Evolutionary conservation across 2,888 invertebrate genomes (phyloP).

Genomic region (Tenthredo livida): DNA sequence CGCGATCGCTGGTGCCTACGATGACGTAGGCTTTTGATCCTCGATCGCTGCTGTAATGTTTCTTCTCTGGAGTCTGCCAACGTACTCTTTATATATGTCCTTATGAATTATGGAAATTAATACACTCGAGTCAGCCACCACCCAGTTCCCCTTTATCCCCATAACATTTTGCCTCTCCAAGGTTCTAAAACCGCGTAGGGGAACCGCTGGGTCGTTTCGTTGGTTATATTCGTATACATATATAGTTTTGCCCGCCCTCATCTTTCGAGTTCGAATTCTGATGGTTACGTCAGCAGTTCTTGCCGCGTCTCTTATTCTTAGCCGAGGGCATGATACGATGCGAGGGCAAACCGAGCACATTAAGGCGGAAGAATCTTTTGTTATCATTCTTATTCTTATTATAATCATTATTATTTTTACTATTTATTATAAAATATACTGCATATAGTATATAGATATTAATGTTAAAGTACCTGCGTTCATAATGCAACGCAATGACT

Average conservation of each 20-base stretch:
- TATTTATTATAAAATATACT: not conserved
- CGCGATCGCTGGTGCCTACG: not conserved
- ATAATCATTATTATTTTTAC: conserved; percentile 8
- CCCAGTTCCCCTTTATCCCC: conserved; percentile 41
- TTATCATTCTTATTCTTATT: not conserved
- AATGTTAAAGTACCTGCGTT: not conserved
- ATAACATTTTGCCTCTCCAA: conserved; percentile 23
- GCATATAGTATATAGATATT: no score
- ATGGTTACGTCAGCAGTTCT: conserved; percentile 52
- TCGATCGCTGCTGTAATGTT: conserved; percentile 25
- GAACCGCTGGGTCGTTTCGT: not conserved
- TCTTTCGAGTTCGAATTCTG: conserved; percentile 49
- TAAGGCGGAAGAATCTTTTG: conserved; percentile 12
- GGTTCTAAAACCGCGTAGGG: conserved; percentile 24
- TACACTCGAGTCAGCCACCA: conserved; percentile 58
- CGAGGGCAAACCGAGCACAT: not conserved
- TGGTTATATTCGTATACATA: conserved; percentile 1
- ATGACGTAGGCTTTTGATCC: conserved; percentile 27
- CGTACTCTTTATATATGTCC: conserved; percentile 51
- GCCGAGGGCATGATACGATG: conserved; percentile 7
- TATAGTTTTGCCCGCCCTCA: conserved; percentile 38
- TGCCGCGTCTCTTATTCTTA: conserved; percentile 1
- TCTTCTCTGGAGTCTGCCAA: conserved; percentile 30
- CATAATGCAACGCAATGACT: not conserved
- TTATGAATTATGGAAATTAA: conserved; percentile 67